Evolutionary conservation across 2,113 vertebrate genomes (phyloP), one percentile per base, ranked within the genome.

Genomic region (Electrona antarctica): DNA sequence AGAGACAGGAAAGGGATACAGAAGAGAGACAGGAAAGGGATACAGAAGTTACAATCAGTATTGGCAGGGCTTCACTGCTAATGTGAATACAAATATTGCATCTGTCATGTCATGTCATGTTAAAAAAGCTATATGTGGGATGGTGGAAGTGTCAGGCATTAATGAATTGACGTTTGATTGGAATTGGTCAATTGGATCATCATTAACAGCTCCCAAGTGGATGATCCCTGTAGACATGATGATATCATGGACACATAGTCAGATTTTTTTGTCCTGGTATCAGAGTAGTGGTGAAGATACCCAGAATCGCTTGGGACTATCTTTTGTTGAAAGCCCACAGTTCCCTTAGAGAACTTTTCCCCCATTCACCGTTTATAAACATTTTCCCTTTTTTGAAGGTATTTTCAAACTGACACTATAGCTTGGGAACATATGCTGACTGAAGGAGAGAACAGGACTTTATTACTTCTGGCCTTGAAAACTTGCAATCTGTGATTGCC

Each of bases 401-500:
- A 15, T 55, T 55, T 71, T 68, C 8, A 78, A 73, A 74, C 10
- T 12, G 14, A 9, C 33, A n/a, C 21, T 21, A 52, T 10, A 72
- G 55, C 78, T 82, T 85, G 76, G 78, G 78, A 83, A 77, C 71
- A 57, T 58, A 21, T 55, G 52, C 29, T 8, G 5, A 58, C 64
- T 7, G 56, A 77, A 67, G 49, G 71, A 71, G 80, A 71, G 71
- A 64, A 65, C 64, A 58, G 60, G 84, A 85, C 80, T 57, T 91
- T 89, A 85, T 90, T 81, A 73, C 64, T 75, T 89, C 87, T 41
- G 77, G 90, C 92, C 91, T 90, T 77, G 73, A 86, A 85, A 85
- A 90, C 92, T 93, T 97, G 97, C 97, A 98, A 94, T 99, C 97
- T 94, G 96, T 98, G 96, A 98, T 96, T 97, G 96, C 96, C 94